These are phyloP conservation scores for Gasterosteus nipponicus DNA, from an alignment of 2,113 vertebrate species.

Conservation along the genomic window DNA sequence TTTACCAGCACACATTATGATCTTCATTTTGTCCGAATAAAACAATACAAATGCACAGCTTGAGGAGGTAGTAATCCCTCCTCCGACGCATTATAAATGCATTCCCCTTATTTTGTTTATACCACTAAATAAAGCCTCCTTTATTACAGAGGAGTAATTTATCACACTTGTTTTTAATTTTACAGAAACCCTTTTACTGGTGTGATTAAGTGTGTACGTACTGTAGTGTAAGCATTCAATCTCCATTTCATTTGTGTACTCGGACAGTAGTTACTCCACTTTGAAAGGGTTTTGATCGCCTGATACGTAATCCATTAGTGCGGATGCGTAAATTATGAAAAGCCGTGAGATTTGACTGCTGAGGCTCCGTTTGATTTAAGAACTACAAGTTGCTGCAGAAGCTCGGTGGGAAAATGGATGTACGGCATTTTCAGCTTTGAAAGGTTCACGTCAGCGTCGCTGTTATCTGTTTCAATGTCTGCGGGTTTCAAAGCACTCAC, in stretches of 20 bases:
- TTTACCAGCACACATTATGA: not conserved
- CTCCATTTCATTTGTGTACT: slow-evolving; percentile 8
- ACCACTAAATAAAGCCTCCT: slow-evolving; percentile 27
- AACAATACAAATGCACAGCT: not conserved
- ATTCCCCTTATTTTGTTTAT: slow-evolving; percentile 23
- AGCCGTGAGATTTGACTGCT: not conserved
- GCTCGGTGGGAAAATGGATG: slow-evolving; percentile 15
- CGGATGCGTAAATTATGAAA: slow-evolving; percentile 12
- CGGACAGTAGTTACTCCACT: not conserved
- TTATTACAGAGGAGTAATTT: slow-evolving; percentile 2
- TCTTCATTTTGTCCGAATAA: not conserved
- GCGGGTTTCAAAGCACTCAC: slow-evolving; percentile 22
- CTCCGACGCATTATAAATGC: not conserved
- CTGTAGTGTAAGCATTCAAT: not conserved
- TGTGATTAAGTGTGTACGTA: not conserved
- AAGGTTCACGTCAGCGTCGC: slow-evolving; percentile 7
- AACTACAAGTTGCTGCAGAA: slow-evolving; percentile 1
- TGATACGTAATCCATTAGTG: not conserved
- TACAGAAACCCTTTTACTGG: slow-evolving; percentile 3
- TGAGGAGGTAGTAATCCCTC: slow-evolving; percentile 27
- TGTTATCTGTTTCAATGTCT: slow-evolving; percentile 5
- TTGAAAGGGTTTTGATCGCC: slow-evolving; percentile 10
- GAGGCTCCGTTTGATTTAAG: slow-evolving; percentile 15
- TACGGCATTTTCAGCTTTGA: slow-evolving; percentile 28
- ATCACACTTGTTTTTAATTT: slow-evolving; percentile 8